phyloP scores from a whole-genome alignment of 2,888 invertebrate genomes.

The Aphrophora alni region DNA sequence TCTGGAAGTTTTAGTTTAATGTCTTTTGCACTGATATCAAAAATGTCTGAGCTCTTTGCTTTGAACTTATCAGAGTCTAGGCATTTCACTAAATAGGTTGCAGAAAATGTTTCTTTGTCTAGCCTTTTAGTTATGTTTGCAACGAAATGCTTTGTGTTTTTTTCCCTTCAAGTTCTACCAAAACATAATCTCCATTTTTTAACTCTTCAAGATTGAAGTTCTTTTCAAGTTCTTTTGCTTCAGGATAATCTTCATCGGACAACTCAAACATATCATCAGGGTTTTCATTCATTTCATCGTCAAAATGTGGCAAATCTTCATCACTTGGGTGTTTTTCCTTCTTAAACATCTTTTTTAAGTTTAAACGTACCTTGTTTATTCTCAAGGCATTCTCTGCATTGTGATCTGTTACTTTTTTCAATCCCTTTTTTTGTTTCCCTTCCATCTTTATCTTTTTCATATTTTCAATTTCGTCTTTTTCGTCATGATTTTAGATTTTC shows the following conservation, averaged over 20 bases:
- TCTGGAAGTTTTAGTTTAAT: no score
- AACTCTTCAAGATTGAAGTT: slow-evolving; percentile 13
- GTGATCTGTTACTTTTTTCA: background rate
- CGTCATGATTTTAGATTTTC: slow-evolving; percentile 21
- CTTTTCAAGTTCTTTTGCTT: slow-evolving; percentile 27
- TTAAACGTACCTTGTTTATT: slow-evolving; percentile 18
- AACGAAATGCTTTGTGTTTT: slow-evolving; percentile 28
- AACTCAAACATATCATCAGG: slow-evolving; percentile 4
- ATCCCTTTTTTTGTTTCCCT: no score
- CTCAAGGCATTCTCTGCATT: slow-evolving; percentile 1
- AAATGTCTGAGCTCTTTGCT: no score
- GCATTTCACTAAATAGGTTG: no score
- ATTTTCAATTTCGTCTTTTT: no score
- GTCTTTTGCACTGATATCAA: no score
- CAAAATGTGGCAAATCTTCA: slow-evolving; percentile 24
- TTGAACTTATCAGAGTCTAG: no score
- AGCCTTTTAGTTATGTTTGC: slow-evolving; percentile 18
- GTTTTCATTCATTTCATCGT: slow-evolving; percentile 10
- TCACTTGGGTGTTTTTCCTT: slow-evolving; percentile 3
- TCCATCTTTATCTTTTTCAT: no score
- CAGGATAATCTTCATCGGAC: slow-evolving; percentile 2
- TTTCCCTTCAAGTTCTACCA: slow-evolving; percentile 19
- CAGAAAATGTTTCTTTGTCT: slow-evolving; percentile 28
- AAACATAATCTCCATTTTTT: slow-evolving; percentile 14
- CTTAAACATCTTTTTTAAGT: slow-evolving; percentile 7